Conservation (phyloP, 2,797 vertebrate genomes). For the Poeciliopsis turneri region DNA sequence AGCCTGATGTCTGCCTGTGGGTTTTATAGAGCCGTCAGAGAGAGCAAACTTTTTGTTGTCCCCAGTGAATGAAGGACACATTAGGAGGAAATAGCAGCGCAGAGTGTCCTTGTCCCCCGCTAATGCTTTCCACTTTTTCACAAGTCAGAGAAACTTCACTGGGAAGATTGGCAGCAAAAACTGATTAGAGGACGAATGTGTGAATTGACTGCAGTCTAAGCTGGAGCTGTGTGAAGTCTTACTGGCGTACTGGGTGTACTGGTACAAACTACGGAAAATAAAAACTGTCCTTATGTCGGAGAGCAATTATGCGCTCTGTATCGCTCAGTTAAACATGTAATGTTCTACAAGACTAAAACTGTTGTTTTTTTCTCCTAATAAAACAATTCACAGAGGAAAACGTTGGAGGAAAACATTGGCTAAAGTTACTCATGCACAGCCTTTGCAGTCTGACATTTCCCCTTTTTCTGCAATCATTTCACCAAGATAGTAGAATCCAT, state of each 20-base stretch:
- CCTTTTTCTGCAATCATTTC: not conserved
- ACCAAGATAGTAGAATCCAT: not conserved
- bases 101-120: constrained; percentile 56
- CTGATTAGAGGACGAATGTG: constrained; percentile 28
- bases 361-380: not conserved
- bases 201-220: constrained; percentile 31
- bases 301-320: not conserved
- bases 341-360: not conserved
- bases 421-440: not conserved
- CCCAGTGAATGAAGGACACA: constrained; percentile 39
- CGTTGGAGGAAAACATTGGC: not conserved
- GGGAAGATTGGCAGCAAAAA: constrained; percentile 37
- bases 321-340: not conserved
- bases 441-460: not conserved
- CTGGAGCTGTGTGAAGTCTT: constrained; percentile 12
- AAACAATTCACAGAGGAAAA: not conserved
- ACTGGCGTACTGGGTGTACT: constrained; percentile 3
- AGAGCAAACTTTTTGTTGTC: constrained; percentile 34
- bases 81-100: constrained; percentile 41
- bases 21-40: constrained; percentile 26
- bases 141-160: constrained; percentile 33
- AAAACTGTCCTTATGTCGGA: not conserved
- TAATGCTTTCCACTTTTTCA: constrained; percentile 40
- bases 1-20: constrained; percentile 1
- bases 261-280: constrained; percentile 13